Percentiles rank a stretch among this genome's conserved stretches.
These are phyloP conservation scores for Aspidiotus destructor DNA, from an alignment of 2,888 invertebrate genomes.

Conservation along the genomic window DNA sequence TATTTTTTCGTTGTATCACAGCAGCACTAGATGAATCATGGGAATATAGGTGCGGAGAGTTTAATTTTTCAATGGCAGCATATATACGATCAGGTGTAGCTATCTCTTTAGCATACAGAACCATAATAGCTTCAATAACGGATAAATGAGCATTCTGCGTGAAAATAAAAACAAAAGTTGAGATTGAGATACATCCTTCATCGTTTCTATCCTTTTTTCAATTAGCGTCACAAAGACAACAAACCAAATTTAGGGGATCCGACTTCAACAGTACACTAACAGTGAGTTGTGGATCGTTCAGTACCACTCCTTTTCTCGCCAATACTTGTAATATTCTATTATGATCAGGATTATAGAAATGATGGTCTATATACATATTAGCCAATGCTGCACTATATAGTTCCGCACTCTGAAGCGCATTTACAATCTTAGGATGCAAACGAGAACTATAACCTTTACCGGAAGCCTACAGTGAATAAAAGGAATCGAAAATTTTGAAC, in stretches of 20 bases:
- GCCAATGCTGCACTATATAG: slow-evolving; percentile 87
- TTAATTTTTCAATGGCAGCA: slow-evolving; percentile 71
- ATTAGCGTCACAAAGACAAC: slow-evolving; percentile 36
- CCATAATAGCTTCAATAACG: slow-evolving; percentile 91
- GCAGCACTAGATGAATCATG: slow-evolving; percentile 32
- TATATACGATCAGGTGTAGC: slow-evolving; percentile 77
- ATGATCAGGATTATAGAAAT: slow-evolving; percentile 91
- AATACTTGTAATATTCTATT: slow-evolving; percentile 89
- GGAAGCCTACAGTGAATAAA: slow-evolving; percentile 11
- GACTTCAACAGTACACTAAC: slow-evolving; percentile 94
- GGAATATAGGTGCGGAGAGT: slow-evolving; percentile 37
- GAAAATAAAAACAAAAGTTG: neutral
- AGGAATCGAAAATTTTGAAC: neutral
- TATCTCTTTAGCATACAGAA: slow-evolving; percentile 84
- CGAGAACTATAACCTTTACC: slow-evolving; percentile 50
- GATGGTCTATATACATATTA: slow-evolving; percentile 92
- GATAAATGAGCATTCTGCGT: slow-evolving; percentile 83
- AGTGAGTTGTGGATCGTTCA: slow-evolving; percentile 77
- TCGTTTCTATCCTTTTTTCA: no score
- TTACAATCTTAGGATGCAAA: slow-evolving; percentile 84
- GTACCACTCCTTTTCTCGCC: slow-evolving; percentile 80
- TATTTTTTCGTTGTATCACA: slow-evolving; percentile 25
- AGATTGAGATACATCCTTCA: neutral
- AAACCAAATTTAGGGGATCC: slow-evolving; percentile 86
- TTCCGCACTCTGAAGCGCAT: slow-evolving; percentile 85